Conservation (phyloP, 1,140 invertebrate genomes). For the Elysia chlorotica region DNA sequence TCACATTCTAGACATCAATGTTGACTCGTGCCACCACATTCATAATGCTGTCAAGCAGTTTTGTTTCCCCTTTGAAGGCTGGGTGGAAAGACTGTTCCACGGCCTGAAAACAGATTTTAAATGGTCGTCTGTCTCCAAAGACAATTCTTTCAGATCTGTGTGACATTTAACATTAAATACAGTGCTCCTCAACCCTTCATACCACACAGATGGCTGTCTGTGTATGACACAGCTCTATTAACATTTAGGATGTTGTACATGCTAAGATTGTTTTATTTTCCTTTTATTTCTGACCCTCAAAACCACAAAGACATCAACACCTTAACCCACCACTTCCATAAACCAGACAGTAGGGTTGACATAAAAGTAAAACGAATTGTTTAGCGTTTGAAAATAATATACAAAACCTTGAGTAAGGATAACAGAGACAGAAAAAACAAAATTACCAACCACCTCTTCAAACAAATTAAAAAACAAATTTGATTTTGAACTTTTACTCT, state of each 20-base stretch:
- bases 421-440: constrained; percentile 23
- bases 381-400: constrained; percentile 12
- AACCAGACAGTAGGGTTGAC: constrained; percentile 1
- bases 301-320: constrained; percentile 12
- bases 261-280: constrained; percentile 31
- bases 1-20: constrained; percentile 46
- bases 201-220: constrained; percentile 39
- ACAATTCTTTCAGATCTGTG: constrained; percentile 35
- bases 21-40: constrained; percentile 42
- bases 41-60: constrained; percentile 42
- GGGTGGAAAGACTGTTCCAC: constrained; percentile 28
- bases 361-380: constrained; percentile 13
- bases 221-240: constrained; percentile 30
- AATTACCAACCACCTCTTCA: constrained; percentile 26
- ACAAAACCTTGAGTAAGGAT: constrained; percentile 18
- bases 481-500: constrained; percentile 17
- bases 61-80: constrained; percentile 36
- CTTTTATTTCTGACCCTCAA: constrained; percentile 14
- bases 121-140: constrained; percentile 35
- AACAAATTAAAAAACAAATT: constrained; percentile 12
- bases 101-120: constrained; percentile 43
- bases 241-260: constrained; percentile 25
- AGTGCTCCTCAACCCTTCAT: constrained; percentile 34
- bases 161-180: constrained; percentile 25
- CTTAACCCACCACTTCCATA: constrained; percentile 1